Evolutionary conservation across 2,113 vertebrate species (phyloP).

Genomic region (Oceanites oceanicus): DNA sequence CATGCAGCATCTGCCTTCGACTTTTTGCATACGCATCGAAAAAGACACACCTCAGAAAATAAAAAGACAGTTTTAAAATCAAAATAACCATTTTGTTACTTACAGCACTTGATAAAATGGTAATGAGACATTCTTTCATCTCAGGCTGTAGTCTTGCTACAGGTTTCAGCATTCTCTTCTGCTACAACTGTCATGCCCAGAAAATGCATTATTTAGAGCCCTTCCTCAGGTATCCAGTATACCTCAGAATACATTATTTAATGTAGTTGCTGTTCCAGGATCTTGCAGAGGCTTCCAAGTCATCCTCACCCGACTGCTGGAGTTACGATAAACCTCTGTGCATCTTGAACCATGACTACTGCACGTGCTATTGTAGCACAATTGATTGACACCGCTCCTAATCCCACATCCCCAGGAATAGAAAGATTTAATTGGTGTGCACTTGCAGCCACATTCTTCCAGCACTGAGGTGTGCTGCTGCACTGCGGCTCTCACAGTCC

Average conservation of each 20-base stretch:
- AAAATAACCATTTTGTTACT: slow-evolving; percentile 76
- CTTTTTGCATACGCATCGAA: slow-evolving; percentile 42
- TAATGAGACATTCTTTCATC: slow-evolving; percentile 91
- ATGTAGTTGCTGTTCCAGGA: slow-evolving; percentile 50
- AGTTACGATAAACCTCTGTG: slow-evolving; percentile 53
- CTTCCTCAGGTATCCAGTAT: slow-evolving; percentile 77
- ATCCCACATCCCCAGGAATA: slow-evolving; percentile 68
- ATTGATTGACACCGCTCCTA: slow-evolving; percentile 81
- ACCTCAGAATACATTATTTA: slow-evolving; percentile 80
- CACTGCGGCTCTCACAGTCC: slow-evolving; percentile 75
- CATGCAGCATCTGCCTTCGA: slow-evolving; percentile 33
- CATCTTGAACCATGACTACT: slow-evolving; percentile 65
- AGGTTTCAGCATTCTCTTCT: slow-evolving; percentile 79
- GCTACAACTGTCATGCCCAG: slow-evolving; percentile 69
- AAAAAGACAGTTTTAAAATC: neutral
- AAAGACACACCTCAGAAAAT: slow-evolving; percentile 30
- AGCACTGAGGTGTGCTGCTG: slow-evolving; percentile 75
- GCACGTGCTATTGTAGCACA: slow-evolving; percentile 80
- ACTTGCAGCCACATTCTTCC: slow-evolving; percentile 60
- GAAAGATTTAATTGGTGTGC: slow-evolving; percentile 71
- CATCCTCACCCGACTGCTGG: slow-evolving; percentile 67
- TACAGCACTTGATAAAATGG: slow-evolving; percentile 96
- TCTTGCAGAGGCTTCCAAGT: slow-evolving; percentile 54
- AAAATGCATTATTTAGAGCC: slow-evolving; percentile 83
- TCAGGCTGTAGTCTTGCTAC: slow-evolving; percentile 72